phyloP scores from a whole-genome alignment of 1,140 invertebrate genomes.

The Leptinotarsa texana region DNA sequence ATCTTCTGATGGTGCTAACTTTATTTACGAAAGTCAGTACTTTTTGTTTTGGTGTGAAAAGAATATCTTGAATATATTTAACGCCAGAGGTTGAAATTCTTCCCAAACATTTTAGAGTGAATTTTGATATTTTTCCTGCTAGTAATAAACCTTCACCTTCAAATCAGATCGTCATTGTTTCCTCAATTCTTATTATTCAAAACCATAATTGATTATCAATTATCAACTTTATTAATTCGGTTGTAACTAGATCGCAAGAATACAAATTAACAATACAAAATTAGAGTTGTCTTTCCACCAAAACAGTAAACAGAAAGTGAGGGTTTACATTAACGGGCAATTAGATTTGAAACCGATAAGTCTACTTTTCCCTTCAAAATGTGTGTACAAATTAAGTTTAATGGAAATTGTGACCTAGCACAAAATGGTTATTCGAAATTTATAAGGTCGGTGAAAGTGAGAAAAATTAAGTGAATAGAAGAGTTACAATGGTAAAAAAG shows the following conservation, averaged over 20 bases:
- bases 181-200: too few relatives aligned
- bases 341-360: background rate
- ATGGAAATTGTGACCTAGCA: background rate
- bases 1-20: too few relatives aligned
- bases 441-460: conserved; percentile 3
- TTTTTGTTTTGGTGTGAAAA: too few relatives aligned
- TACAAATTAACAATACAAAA: background rate
- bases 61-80: too few relatives aligned
- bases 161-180: too few relatives aligned
- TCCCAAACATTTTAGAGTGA: too few relatives aligned
- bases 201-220: too few relatives aligned
- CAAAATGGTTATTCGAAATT: background rate
- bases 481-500: background rate
- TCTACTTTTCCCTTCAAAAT: background rate
- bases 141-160: too few relatives aligned
- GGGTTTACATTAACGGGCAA: background rate
- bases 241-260: background rate
- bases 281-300: background rate
- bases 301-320: background rate
- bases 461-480: background rate
- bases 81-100: too few relatives aligned
- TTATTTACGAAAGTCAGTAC: too few relatives aligned
- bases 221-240: too few relatives aligned
- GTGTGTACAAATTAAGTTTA: background rate
- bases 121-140: too few relatives aligned